Evolutionary conservation across 2,888 invertebrate species (phyloP), one percentile per base, ranked within the genome.

Genomic region (Rhimphoctona megacephalus): DNA sequence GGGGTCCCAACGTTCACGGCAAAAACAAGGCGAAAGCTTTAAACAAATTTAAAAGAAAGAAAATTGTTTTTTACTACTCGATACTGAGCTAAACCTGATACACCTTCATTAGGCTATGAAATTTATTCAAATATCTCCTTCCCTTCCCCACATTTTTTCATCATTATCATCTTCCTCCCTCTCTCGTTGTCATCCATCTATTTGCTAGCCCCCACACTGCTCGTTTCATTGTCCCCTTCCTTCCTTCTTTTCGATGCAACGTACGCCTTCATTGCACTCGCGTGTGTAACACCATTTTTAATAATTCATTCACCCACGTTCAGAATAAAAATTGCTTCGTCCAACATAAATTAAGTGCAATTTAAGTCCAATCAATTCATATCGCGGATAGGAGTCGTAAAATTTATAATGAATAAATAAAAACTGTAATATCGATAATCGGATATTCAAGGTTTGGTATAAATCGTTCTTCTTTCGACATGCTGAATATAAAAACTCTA

Each of bases 181-280:
- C 54, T 78, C 52, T 33, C 25, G 5, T 25, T 33, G 25, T 49
- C 33, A 19, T 39, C 43, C 14, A 39, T 54, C 57, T 8, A 54
- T 52, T 57, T 8, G 33, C 36, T 76, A 22, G 25, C 61, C 74
- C 74, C 43, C 33, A 17, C 57, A 64, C 61, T n/a, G 80, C 61
- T 80, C 57, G 79, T 79, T 74, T 76, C 25, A 69, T 49, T 14
- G 25, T 4, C 25, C 25, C n/a, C 82, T 76, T 76, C 73, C 52
- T 66, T 17, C 57, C 25, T 69, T 61, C 11, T 33, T 43, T 81
- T 33, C 52, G 17, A 46, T 52, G 36, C 69, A 64, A 57, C 25
- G 25, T 49, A 66, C 33, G 52, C 33, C 70, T 72, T 19, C 17
- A 5, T 30, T 61, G 36, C 43, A 61, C 61, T 83, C 77, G 46